A percentile compares a stretch with the other conserved stretches of the same genome.
These are phyloP conservation scores for Apis florea DNA, from an alignment of 1,140 invertebrate species.

Conservation along the genomic window DNA sequence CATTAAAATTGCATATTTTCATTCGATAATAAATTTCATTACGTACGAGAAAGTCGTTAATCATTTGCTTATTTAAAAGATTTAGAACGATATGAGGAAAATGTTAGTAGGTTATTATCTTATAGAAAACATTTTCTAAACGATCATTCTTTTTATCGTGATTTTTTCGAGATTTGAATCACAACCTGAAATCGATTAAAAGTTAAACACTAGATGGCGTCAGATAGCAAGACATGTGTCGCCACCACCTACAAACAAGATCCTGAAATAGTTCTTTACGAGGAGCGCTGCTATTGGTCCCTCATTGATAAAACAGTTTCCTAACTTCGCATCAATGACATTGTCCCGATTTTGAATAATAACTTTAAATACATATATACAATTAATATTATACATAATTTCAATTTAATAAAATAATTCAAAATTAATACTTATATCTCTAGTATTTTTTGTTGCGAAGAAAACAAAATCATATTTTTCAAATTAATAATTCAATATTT, in stretches of 20 bases:
- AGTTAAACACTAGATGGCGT: slow-evolving; percentile 6
- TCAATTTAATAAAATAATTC: no score
- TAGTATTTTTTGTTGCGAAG: no score
- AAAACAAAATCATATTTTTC: no score
- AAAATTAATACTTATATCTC: no score
- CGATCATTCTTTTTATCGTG: background rate
- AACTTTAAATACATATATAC: background rate
- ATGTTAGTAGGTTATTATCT: background rate
- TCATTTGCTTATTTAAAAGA: background rate
- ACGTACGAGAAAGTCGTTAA: background rate
- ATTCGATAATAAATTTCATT: background rate
- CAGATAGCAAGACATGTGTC: background rate
- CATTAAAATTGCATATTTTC: background rate
- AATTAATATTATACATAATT: no score
- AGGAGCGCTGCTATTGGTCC: slow-evolving; percentile 3
- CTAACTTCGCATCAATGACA: background rate
- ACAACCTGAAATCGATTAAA: background rate
- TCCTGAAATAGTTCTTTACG: background rate
- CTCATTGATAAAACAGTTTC: slow-evolving; percentile 44
- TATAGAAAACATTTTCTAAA: background rate
- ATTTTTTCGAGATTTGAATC: background rate
- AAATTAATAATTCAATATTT: no score
- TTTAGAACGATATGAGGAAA: background rate
- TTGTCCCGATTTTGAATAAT: background rate
- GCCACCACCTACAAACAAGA: slow-evolving; percentile 25